Base-by-base conservation (phyloP, 2,797 vertebrate genomes). In the Masticophis lateralis region DNA sequence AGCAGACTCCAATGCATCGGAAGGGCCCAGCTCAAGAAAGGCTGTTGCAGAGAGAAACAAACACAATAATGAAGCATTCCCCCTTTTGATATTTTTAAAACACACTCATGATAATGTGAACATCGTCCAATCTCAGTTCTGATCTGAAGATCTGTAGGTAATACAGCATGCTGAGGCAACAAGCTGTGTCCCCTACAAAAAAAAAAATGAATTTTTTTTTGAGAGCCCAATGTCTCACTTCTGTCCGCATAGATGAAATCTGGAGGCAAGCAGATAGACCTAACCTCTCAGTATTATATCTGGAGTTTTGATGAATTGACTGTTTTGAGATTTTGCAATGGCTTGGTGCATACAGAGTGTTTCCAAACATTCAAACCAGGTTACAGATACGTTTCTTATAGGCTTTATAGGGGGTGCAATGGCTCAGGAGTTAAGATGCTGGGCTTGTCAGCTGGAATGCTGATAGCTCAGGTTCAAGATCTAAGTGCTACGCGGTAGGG, bases 31-130 rank as follows among this genome's bases (percentile, higher is more conserved):
- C 22, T 83, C 79, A 47, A 83, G 43, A 12, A 13, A 47, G 79
- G 10, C 79, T 25, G 4, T 25, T 83, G 22, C 5, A 83, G 22
- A 83, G 74, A 47, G 79, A 92, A 91, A 57, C 5, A 79, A 91
- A 89, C 28, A n/a, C 90, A 5, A 11, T 51, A n/a, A 74, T 18
- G 37, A 25, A 91, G 25, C 88, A 37, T 59, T 91, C 47, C 25
- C 25, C 57, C n/a, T 43, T 91, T 56, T 89, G 51, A 86, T 89
- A 63, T 74, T 91, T 91, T 89, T 37, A 86, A 89, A 60, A 79
- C 47, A 66, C 51, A 14, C 69, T 43, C 51, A 51, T 56, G 32
- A 56, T 22, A n/a, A 28, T 89, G 57, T 32, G 74, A 86, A 51
- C 69, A 87, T 43, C 55, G 74, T 74, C 32, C 20, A 7, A 37